Percentiles rank a stretch among this genome's conserved stretches.
These are phyloP conservation scores for Psix sp. DNA, from an alignment of 1,140 invertebrate genomes.

Conservation along the genomic window DNA sequence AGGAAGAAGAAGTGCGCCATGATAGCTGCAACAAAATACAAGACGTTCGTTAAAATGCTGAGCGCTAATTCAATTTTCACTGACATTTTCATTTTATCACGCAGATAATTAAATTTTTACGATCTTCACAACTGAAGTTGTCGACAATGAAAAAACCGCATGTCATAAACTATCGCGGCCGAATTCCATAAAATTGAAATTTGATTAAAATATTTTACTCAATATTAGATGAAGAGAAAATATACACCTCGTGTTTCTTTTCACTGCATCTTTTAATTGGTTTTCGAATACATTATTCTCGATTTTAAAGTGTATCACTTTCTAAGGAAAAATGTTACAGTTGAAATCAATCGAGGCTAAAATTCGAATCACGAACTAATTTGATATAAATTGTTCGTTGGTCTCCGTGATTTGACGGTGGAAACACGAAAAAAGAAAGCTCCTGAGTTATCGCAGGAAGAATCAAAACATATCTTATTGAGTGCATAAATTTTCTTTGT, in stretches of 20 bases:
- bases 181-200: too few relatives aligned
- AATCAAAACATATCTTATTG: slow-evolving; percentile 52
- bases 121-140: slow-evolving; percentile 14
- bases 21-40: slow-evolving; percentile 82
- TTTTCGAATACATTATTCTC: too few relatives aligned
- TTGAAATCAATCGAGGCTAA: too few relatives aligned
- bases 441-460: slow-evolving; percentile 26
- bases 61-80: slow-evolving; percentile 56
- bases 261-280: too few relatives aligned
- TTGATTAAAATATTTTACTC: not conserved
- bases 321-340: too few relatives aligned
- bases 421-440: slow-evolving; percentile 4
- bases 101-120: slow-evolving; percentile 53
- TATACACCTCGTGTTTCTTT: too few relatives aligned
- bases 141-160: not conserved
- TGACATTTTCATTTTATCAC: slow-evolving; percentile 50
- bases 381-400: not conserved
- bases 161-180: too few relatives aligned
- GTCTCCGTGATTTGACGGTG: not conserved
- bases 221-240: too few relatives aligned
- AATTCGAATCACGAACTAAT: too few relatives aligned
- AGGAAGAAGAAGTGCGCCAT: slow-evolving; percentile 95
- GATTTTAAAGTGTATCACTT: too few relatives aligned
- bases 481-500: slow-evolving; percentile 57
- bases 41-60: slow-evolving; percentile 51